Evolutionary conservation across 2,113 vertebrate genomes (phyloP), one percentile per base, ranked within the genome.

Genomic region (Cyprinodon variegatus): DNA sequence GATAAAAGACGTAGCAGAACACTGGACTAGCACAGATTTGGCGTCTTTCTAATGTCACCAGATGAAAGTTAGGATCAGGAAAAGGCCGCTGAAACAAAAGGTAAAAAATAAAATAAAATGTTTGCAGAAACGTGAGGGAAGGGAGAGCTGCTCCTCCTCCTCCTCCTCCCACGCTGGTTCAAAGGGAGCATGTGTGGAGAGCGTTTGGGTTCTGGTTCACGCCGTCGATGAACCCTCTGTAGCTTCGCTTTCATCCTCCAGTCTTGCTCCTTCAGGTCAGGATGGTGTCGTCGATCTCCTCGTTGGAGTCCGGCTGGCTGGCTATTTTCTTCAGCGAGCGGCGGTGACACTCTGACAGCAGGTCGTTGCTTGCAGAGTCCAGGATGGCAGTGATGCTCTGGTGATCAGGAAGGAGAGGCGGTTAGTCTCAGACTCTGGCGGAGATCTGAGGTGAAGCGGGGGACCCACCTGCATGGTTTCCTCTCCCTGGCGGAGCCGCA

Each of bases 201-300:
- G 81, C 89, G 75, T 87, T 60, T 86, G 81, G 74, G 82, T 76
- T 83, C 66, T 87, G 61, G 65, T 78, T 79, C 67, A 77, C n/a
- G 29, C 29, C 29, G 1, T 29, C 29, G 29, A 29, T 29, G 29
- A 29, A 29, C 29, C 68, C 76, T 74, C 29, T 69, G 41, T 61
- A 66, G 68, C 72, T 75, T 39, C 64, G 15, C 64, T 68, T 71
- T 78, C 13, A 40, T n/a, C 11, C 41, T 61, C 68, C 67, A 69
- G 80, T 87, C 70, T 72, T 38, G 45, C 66, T 86, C 65, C 70
- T 89, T 99, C 96, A 99, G 85, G 97, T 99, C 79, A 99, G 94
- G 82, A 99, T 97, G 59, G 97, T 99, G 91, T 99, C 98, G 0
- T 99, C 98, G 0, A 99, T 96, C 86, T 97, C 97, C 92, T 99